phyloP scores from a whole-genome alignment of 2,888 invertebrate genomes.

The Anticlea derivata region DNA sequence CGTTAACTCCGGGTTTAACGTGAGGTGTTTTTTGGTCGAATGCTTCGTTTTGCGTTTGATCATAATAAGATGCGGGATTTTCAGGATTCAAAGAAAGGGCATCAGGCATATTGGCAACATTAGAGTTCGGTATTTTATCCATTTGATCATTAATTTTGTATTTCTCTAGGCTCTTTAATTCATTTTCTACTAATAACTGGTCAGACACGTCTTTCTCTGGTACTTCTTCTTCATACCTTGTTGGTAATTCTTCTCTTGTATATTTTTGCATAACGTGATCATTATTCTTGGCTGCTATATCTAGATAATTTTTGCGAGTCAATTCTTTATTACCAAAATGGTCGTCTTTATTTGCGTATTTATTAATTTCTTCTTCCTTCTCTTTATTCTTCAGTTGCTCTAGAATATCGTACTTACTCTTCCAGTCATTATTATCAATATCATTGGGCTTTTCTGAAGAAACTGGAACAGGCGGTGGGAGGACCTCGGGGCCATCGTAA shows the following conservation, averaged over 20 bases:
- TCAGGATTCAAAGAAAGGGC: conserved; percentile 6
- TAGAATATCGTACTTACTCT: conserved; percentile 73
- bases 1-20: neutral
- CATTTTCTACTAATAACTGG: conserved; percentile 18
- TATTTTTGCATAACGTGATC: conserved; percentile 12
- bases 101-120: neutral
- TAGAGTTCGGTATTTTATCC: conserved; percentile 14
- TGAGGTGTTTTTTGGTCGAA: conserved; percentile 8
- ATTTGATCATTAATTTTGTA: conserved; percentile 13
- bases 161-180: conserved; percentile 20
- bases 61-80: conserved; percentile 9
- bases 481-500: conserved; percentile 35
- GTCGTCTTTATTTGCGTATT: conserved; percentile 18
- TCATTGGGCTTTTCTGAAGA: conserved; percentile 25
- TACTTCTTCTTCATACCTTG: conserved; percentile 37
- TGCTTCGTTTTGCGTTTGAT: conserved; percentile 9
- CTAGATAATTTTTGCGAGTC: neutral
- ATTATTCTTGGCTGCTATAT: neutral
- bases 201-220: conserved; percentile 46
- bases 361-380: conserved; percentile 29
- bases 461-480: conserved; percentile 16
- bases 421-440: conserved; percentile 63
- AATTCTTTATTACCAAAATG: conserved; percentile 5
- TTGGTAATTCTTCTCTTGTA: conserved; percentile 17
- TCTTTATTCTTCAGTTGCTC: conserved; percentile 62